A percentile compares a stretch with the other conserved stretches of the same genome.
Evolutionary conservation across 2,113 vertebrate species (phyloP).

Genomic region (Hippolais icterina): DNA sequence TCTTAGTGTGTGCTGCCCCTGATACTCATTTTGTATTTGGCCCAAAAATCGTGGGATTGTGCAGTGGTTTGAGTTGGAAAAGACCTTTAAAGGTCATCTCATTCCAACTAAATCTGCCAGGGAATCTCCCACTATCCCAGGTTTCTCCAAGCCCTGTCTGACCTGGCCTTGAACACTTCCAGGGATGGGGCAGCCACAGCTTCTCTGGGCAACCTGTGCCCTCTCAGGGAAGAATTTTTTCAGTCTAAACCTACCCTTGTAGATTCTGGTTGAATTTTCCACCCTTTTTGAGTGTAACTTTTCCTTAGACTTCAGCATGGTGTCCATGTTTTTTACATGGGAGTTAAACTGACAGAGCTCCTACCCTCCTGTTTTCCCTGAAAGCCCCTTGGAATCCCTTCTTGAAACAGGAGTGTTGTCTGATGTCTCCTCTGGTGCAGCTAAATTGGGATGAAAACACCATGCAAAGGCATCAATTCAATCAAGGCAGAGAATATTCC

Average conservation of each 20-base stretch:
- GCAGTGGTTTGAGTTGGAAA: not conserved
- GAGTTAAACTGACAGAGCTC: not conserved
- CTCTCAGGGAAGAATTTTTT: not conserved
- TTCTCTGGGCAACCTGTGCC: not conserved
- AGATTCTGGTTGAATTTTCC: not conserved
- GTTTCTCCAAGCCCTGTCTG: not conserved
- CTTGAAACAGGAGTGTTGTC: not conserved
- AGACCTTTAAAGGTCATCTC: not conserved
- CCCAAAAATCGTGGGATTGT: rapidly evolving
- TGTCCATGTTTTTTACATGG: not conserved
- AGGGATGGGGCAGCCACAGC: not conserved
- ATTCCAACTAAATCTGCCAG: not conserved
- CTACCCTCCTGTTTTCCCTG: not conserved
- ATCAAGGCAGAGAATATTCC: not conserved
- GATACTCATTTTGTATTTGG: not conserved
- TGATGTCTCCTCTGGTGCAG: not conserved
- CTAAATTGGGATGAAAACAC: not conserved
- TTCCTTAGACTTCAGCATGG: not conserved
- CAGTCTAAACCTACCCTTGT: not conserved
- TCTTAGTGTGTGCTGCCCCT: not conserved
- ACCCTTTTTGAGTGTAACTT: not conserved
- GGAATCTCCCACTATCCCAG: rapidly evolving
- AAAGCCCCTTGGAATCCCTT: not conserved
- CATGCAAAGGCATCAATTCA: not conserved
- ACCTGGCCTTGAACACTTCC: rapidly evolving